Base-by-base conservation (phyloP, 2,113 vertebrate genomes). In the Lamprologus ornatipinnis region DNA sequence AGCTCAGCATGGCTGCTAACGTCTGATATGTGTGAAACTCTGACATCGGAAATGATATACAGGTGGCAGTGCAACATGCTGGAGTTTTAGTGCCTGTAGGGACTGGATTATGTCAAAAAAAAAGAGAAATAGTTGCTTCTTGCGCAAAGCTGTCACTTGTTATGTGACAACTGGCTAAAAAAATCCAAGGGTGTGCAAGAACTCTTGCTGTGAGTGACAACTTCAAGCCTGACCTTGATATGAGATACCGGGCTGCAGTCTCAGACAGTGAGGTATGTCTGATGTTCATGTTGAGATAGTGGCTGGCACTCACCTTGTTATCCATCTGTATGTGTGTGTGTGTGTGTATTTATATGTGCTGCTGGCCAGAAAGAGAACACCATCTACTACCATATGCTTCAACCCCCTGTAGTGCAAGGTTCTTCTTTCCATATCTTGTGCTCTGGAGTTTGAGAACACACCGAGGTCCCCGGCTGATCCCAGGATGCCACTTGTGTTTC, bases 381-480 rank as follows among this genome's bases (percentile, higher is more conserved):
- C 92, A 92, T 94, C 93, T 94, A 91, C 55, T 92, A 90, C 89
- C 89, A 82, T 81, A 90, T 95, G 92, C 87, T 84, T 83, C 47
- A 90, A 60, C 75, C 37, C 83, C 33, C 63, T 87, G 87, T 15
- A 75, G 78, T 79, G 87, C 82, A 89, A 5, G 54, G 81, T 82
- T 93, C 89, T 28, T 88, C 88, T 89, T 92, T 90, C 86, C 90
- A 90, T 93, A 89, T 90, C 89, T 84, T 90, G 40, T 60, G 79
- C 70, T 83, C 73, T 73, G 47, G 19, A 53, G 54, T 65, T 89
- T 86, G 23, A 88, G 33, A 68, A 75, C 13, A 10, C 13, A 17
- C 65, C 19, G 23, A 40, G 47, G 85, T 82, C 73, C 81, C 81
- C 28, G 8, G 73, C 21, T 81, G 70, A 87, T 87, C 57, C 42